Conservation (phyloP, 2,888 invertebrate species). For the Lithophane ornitopus region DNA sequence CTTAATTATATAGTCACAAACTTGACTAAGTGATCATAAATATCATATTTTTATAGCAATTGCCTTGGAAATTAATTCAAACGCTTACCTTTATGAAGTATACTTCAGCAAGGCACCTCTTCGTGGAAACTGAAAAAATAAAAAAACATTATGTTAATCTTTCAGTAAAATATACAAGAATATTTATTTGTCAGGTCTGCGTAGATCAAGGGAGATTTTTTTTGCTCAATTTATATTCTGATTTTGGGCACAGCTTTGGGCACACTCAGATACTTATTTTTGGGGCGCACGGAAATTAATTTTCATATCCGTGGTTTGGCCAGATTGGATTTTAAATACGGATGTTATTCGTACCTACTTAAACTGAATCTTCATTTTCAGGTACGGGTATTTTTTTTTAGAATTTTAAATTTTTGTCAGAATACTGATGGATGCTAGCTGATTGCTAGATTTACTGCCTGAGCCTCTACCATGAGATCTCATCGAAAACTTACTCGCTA, state of each 20-base stretch:
- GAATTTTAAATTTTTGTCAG: background rate
- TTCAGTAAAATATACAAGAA: constrained; percentile 46
- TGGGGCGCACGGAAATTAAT: constrained; percentile 71
- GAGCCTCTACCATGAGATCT: no score
- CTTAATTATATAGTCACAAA: constrained; percentile 17
- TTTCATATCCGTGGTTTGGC: constrained; percentile 68
- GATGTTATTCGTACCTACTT: constrained; percentile 32
- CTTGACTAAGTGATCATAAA: constrained; percentile 7
- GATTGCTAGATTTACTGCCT: background rate
- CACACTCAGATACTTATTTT: constrained; percentile 55
- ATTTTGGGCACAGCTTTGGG: constrained; percentile 51
- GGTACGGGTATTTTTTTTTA: constrained; percentile 16
- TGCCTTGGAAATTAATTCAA: constrained; percentile 47
- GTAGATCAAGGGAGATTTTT: constrained; percentile 59
- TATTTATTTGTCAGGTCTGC: constrained; percentile 52
- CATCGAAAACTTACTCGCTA: no score
- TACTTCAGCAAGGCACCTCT: constrained; percentile 52
- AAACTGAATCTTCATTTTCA: constrained; percentile 47
- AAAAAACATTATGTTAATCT: constrained; percentile 52
- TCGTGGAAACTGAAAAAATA: constrained; percentile 57
- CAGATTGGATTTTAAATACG: constrained; percentile 58
- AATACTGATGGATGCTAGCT: background rate
- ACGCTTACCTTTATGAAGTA: constrained; percentile 63
- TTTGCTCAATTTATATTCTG: constrained; percentile 63
- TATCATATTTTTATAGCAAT: constrained; percentile 34